phyloP scores from a whole-genome alignment of 2,888 invertebrate genomes.

The Volucella inanis region DNA sequence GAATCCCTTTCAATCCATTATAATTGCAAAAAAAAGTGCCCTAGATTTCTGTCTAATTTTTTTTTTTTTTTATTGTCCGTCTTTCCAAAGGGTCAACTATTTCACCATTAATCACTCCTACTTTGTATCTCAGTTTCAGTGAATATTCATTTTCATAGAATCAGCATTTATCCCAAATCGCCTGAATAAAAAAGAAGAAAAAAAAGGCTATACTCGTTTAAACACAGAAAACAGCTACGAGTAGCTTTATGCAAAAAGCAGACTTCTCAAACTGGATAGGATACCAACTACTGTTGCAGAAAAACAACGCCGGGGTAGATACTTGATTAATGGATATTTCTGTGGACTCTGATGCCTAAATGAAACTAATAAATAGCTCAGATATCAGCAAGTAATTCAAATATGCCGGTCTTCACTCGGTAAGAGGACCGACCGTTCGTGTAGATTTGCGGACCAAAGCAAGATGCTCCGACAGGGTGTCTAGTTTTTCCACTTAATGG shows the following conservation, averaged over 20 bases:
- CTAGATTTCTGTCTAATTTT: neutral
- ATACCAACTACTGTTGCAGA: neutral
- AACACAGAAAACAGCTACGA: neutral
- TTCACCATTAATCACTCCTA: conserved; percentile 44
- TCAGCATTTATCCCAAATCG: conserved; percentile 34
- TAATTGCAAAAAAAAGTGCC: neutral
- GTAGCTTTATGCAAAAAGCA: too few relatives aligned
- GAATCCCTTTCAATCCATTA: too few relatives aligned
- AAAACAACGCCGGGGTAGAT: conserved; percentile 29
- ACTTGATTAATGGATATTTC: conserved; percentile 66
- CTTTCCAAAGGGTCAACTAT: conserved; percentile 22
- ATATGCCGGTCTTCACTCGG: conserved; percentile 14
- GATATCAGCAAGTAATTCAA: conserved; percentile 56
- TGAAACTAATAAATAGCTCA: conserved; percentile 59
- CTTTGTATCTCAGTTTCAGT: conserved; percentile 14
- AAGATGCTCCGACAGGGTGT: neutral
- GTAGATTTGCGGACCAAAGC: conserved; percentile 18
- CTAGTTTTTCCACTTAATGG: conserved; percentile 41
- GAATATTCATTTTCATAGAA: conserved; percentile 55
- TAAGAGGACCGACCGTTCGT: conserved; percentile 40
- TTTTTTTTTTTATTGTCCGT: neutral
- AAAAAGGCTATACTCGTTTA: too few relatives aligned
- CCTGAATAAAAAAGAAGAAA: neutral
- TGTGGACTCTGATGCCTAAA: conserved; percentile 48
- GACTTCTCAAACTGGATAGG: neutral